These are phyloP conservation scores for Cromileptes altivelis DNA, from an alignment of 2,113 vertebrate genomes.

Conservation along the genomic window DNA sequence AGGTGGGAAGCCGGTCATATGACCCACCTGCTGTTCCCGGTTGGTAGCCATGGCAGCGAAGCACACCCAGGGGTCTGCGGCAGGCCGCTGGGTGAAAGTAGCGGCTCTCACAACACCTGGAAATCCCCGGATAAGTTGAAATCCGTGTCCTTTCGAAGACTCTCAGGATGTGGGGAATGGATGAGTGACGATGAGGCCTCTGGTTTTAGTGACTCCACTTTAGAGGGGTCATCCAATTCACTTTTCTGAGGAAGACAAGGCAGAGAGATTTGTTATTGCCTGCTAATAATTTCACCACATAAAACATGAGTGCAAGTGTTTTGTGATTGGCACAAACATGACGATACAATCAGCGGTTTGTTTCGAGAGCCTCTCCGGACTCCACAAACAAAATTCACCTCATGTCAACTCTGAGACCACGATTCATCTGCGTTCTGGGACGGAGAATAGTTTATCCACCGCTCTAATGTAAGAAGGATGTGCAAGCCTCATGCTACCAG, in stretches of 20 bases:
- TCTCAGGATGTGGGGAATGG: constrained; percentile 35
- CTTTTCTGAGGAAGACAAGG: constrained; percentile 59
- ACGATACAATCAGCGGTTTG: constrained; percentile 42
- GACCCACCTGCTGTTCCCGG: constrained; percentile 91
- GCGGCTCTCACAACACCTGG: constrained; percentile 41
- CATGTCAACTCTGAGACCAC: constrained; percentile 51
- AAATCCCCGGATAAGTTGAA: constrained; percentile 41
- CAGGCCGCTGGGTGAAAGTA: constrained; percentile 49
- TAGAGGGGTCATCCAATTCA: constrained; percentile 45
- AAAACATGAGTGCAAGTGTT: constrained; percentile 18
- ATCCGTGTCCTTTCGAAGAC: constrained; percentile 21
- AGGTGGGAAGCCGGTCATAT: constrained; percentile 91
- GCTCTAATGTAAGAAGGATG: constrained; percentile 49
- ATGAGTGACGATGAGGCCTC: constrained; percentile 7
- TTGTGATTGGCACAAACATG: constrained; percentile 36
- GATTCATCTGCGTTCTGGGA: constrained; percentile 34
- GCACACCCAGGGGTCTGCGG: constrained; percentile 72
- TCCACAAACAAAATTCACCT: constrained; percentile 63
- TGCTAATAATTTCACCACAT: constrained; percentile 32
- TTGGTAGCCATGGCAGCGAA: constrained; percentile 89
- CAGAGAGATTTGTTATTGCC: constrained; percentile 33
- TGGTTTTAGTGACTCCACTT: constrained; percentile 50
- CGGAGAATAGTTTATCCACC: constrained; percentile 33
- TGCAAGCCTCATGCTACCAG: constrained; percentile 59
- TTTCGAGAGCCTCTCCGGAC: constrained; percentile 12